A percentile compares a stretch with the other conserved stretches of the same genome.
Evolutionary conservation across 2,797 vertebrate species (phyloP).

Genomic region (Prunella strophiata): DNA sequence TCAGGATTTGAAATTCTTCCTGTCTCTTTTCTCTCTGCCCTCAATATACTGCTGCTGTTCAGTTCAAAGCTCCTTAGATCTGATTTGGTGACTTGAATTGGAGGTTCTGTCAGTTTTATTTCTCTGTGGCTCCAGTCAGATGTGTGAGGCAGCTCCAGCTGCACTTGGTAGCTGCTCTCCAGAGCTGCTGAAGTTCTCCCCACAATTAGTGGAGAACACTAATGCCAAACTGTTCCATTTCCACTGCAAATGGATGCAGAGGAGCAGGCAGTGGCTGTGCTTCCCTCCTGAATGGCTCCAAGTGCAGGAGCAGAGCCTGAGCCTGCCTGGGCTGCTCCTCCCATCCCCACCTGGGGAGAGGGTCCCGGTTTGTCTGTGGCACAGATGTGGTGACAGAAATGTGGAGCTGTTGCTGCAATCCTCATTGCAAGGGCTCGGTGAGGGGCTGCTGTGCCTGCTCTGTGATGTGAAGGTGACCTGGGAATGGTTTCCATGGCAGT

Average conservation of each 20-base stretch:
- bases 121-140: neutral
- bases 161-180: neutral
- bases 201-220: neutral
- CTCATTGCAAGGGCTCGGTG: neutral
- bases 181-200: neutral
- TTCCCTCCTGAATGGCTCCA: neutral
- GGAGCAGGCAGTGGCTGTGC: neutral
- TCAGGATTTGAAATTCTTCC: neutral
- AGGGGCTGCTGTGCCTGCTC: neutral
- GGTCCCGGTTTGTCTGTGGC: neutral
- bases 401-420: neutral
- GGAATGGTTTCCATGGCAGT: slow-evolving; percentile 4
- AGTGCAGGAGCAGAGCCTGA: neutral
- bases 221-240: neutral
- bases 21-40: neutral
- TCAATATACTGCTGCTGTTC: neutral
- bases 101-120: slow-evolving; percentile 1
- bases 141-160: neutral
- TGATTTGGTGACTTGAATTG: neutral
- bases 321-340: accelerated
- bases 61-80: neutral
- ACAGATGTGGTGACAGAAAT: neutral
- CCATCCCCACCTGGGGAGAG: neutral
- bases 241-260: neutral
- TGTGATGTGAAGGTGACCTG: neutral